These are phyloP conservation scores for Saturnia pavonia DNA, from an alignment of 2,888 invertebrate species.

Conservation along the genomic window DNA sequence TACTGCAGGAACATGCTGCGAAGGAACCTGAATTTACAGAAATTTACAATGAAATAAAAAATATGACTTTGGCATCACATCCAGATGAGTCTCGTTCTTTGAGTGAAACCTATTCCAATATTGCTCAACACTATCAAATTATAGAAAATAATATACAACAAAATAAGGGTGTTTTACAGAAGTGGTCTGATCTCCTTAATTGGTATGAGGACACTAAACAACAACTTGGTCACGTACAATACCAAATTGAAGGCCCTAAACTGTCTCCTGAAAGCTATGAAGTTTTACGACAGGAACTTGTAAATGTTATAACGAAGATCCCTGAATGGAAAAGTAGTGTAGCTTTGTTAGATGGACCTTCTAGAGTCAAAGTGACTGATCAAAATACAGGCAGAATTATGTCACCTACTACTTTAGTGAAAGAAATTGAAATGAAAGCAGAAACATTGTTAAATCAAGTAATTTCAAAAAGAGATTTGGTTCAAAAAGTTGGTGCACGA, in stretches of 20 bases:
- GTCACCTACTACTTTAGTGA: conserved; percentile 87
- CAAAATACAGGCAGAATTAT: conserved; percentile 86
- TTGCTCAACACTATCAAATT: conserved; percentile 89
- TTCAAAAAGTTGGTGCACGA: conserved; percentile 87
- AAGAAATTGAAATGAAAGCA: conserved; percentile 87
- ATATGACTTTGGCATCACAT: conserved; percentile 85
- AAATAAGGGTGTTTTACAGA: conserved; percentile 88
- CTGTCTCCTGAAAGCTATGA: conserved; percentile 86
- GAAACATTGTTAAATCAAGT: conserved; percentile 85
- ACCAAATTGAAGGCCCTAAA: conserved; percentile 89
- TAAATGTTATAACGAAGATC: conserved; percentile 85
- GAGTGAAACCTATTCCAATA: conserved; percentile 87
- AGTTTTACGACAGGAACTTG: conserved; percentile 86
- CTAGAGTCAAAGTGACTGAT: conserved; percentile 86
- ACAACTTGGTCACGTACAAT: conserved; percentile 90
- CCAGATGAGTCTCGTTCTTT: conserved; percentile 88
- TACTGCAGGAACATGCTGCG: conserved; percentile 92
- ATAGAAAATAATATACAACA: conserved; percentile 88
- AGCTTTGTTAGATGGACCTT: conserved; percentile 85
- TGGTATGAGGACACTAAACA: conserved; percentile 91
- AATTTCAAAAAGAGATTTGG: conserved; percentile 84
- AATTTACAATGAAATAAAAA: conserved; percentile 92
- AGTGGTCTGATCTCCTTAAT: conserved; percentile 91
- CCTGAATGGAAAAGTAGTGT: conserved; percentile 87
- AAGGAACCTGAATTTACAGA: conserved; percentile 89